Evolutionary conservation across 2,113 vertebrate genomes (phyloP).

Genomic region (Malaclemys terrapin): DNA sequence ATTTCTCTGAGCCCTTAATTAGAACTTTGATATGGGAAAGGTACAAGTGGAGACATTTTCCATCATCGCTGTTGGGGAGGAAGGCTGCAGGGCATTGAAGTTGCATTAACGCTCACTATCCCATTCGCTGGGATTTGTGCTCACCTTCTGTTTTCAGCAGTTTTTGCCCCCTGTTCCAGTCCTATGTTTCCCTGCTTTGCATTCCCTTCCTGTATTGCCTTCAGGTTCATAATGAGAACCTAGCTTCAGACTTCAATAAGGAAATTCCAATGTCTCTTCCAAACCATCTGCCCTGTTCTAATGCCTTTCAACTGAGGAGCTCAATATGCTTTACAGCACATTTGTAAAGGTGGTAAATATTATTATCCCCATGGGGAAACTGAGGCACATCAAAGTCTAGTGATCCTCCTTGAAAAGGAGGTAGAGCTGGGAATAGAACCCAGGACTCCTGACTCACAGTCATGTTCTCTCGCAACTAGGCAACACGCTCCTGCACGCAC

Average conservation of each 20-base stretch:
- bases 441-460: rapidly evolving
- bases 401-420: not conserved
- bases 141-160: slow-evolving; percentile 20
- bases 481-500: not conserved
- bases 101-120: slow-evolving; percentile 8
- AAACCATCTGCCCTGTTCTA: not conserved
- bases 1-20: slow-evolving; percentile 85
- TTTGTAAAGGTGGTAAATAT: not conserved
- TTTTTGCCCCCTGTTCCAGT: slow-evolving; percentile 13
- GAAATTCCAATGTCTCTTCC: not conserved
- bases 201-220: not conserved
- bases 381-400: not conserved
- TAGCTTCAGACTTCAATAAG: slow-evolving; percentile 13
- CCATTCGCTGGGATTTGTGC: not conserved
- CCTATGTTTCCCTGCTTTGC: not conserved
- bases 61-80: slow-evolving; percentile 52
- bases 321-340: slow-evolving; percentile 40
- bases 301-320: not conserved
- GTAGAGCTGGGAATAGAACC: not conserved
- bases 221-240: not conserved
- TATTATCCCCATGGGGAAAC: not conserved
- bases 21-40: slow-evolving; percentile 71
- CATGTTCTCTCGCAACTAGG: not conserved
- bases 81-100: slow-evolving; percentile 26
- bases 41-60: slow-evolving; percentile 71